Conservation (phyloP, 2,888 invertebrate species). For the Alloplasta piceator region DNA sequence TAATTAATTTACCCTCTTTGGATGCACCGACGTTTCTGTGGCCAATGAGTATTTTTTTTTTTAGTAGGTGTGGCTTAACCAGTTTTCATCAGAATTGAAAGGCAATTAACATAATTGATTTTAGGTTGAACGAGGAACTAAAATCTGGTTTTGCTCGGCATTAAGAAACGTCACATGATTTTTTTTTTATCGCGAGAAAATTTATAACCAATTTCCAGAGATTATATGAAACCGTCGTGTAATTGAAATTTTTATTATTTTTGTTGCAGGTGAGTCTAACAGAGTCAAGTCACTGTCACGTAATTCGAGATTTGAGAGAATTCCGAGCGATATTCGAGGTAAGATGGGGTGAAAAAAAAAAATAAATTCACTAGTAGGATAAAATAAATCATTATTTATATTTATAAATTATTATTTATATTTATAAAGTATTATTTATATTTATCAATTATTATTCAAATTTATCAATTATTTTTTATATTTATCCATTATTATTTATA, state of each 20-base stretch:
- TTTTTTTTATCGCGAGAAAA: neutral
- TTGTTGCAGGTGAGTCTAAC: slow-evolving; percentile 80
- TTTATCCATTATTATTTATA: too few relatives aligned
- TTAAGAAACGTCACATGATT: neutral
- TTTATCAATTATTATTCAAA: too few relatives aligned
- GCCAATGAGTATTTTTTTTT: neutral
- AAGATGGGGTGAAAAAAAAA: slow-evolving; percentile 44
- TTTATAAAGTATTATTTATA: too few relatives aligned
- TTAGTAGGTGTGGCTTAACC: neutral
- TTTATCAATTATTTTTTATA: too few relatives aligned
- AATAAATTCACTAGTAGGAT: neutral
- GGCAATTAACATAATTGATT: too few relatives aligned
- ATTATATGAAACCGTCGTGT: neutral
- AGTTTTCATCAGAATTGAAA: too few relatives aligned
- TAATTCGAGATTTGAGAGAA: slow-evolving; percentile 65
- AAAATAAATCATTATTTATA: too few relatives aligned
- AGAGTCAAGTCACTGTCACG: slow-evolving; percentile 72
- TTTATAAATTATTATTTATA: too few relatives aligned
- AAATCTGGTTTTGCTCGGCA: neutral
- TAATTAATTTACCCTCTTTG: too few relatives aligned
- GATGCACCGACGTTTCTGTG: too few relatives aligned
- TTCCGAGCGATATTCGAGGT: slow-evolving; percentile 51
- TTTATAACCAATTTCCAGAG: neutral
- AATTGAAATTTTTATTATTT: slow-evolving; percentile 21
- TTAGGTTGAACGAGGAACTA: too few relatives aligned